Evolutionary conservation across 2,888 invertebrate genomes (phyloP), one percentile per base, ranked within the genome.

Genomic region (Drosophila buzzatii): DNA sequence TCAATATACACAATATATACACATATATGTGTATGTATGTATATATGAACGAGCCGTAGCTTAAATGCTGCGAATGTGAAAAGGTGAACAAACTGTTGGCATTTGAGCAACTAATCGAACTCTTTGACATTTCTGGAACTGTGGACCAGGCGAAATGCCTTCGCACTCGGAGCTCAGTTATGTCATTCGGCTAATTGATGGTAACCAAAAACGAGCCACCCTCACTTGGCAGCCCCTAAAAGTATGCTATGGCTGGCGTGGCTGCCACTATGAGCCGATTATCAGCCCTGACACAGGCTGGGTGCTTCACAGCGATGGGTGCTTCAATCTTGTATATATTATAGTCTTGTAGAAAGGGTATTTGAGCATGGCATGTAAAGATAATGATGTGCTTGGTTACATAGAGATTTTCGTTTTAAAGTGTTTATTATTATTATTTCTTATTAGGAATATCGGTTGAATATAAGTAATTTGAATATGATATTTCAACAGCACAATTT

Each of bases 211-310:
- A 39, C 45, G 33, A 52, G 45, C 56, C 60, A 56, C 39, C 53
- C 71, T 7, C 18, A 35, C 33, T 72, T 60, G 47, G 37, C 18
- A n/a, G 31, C 62, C 23, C 61, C 53, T 33, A 55, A 58, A 69
- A 74, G 76, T 59, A 66, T 57, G 72, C 76, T 58, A 56, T 47
- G 67, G 51, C 61, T 67, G 42, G 65, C 56, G 57, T 49, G 63
- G 39, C 74, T 65, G 72, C 56, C 62, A 59, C 65, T 73, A 81
- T 87, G 87, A 86, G 90, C 85, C 90, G 90, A 90, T 86, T 86
- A 88, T 75, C 67, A 68, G 59, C 60, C 45, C 65, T 49, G 59
- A 31, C 39, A 41, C 56, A 51, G 47, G 37, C 35, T 69, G 42
- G 16, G 16, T 16, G 31, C 35, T 58, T 52, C 33, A 52, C n/a